These are phyloP conservation scores for Psilopsiagon aymara DNA, from an alignment of 2,113 vertebrate genomes.

Conservation along the genomic window DNA sequence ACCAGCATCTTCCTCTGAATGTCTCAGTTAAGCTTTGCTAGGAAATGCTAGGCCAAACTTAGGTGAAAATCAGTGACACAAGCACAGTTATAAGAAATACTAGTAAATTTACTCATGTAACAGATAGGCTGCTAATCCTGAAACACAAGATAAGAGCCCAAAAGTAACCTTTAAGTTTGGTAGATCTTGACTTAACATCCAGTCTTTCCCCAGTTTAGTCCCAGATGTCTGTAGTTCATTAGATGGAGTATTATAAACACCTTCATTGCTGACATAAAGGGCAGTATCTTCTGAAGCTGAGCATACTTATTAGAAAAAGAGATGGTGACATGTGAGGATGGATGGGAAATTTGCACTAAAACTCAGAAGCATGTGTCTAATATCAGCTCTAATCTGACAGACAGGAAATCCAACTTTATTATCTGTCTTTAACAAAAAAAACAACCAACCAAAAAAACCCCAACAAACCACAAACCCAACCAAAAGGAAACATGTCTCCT, in stretches of 20 bases:
- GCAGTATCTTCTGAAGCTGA: background rate
- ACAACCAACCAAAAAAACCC: background rate
- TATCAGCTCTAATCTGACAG: background rate
- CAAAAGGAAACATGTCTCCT: background rate
- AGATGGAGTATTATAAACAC: background rate
- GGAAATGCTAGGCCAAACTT: background rate
- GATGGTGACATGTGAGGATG: background rate
- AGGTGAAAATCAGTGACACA: background rate
- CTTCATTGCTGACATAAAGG: background rate
- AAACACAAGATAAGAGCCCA: background rate
- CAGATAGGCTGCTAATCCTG: background rate
- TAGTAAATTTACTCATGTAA: background rate
- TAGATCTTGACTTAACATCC: background rate
- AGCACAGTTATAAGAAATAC: background rate
- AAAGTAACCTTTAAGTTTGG: background rate
- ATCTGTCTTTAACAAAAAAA: background rate
- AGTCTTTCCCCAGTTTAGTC: background rate
- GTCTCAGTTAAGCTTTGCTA: background rate
- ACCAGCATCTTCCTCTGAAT: background rate
- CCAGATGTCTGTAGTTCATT: background rate
- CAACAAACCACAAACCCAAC: background rate
- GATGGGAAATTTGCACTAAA: background rate
- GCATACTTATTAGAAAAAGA: background rate
- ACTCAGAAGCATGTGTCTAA: background rate
- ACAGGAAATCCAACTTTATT: background rate